Evolutionary conservation across 1,140 invertebrate genomes (phyloP).

Genomic region (Nasonia longicornis): DNA sequence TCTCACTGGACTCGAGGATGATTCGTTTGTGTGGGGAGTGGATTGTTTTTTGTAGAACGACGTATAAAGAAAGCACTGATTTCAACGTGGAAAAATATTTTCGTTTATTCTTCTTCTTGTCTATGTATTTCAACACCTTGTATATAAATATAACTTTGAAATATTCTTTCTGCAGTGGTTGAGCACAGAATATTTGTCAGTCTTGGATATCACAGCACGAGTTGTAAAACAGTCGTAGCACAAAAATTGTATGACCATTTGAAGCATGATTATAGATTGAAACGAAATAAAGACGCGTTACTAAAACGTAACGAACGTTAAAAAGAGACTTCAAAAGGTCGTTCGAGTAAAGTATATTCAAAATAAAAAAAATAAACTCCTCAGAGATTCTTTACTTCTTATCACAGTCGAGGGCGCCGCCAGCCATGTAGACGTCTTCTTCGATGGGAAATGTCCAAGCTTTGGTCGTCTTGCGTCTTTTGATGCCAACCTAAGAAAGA

Average conservation of each 20-base stretch:
- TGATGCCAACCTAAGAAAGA: conserved; percentile 36
- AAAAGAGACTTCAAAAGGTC: not conserved
- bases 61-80: not conserved
- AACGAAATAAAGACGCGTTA: not conserved
- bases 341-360: not conserved
- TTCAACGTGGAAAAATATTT: not conserved
- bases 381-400: not conserved
- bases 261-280: not conserved
- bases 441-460: not conserved
- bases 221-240: not conserved
- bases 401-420: not conserved
- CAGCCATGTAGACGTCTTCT: conserved; percentile 9
- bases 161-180: not conserved
- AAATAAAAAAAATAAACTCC: not conserved
- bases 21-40: not conserved
- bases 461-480: conserved; percentile 9
- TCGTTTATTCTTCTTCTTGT: not conserved
- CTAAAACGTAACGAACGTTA: not conserved
- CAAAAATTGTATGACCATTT: not conserved
- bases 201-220: not conserved
- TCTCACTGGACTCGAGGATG: not conserved
- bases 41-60: not conserved
- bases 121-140: not conserved
- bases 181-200: not conserved
- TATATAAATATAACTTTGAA: not conserved